phyloP scores from a whole-genome alignment of 2,888 invertebrate species.

The Teleogryllus oceanicus region DNA sequence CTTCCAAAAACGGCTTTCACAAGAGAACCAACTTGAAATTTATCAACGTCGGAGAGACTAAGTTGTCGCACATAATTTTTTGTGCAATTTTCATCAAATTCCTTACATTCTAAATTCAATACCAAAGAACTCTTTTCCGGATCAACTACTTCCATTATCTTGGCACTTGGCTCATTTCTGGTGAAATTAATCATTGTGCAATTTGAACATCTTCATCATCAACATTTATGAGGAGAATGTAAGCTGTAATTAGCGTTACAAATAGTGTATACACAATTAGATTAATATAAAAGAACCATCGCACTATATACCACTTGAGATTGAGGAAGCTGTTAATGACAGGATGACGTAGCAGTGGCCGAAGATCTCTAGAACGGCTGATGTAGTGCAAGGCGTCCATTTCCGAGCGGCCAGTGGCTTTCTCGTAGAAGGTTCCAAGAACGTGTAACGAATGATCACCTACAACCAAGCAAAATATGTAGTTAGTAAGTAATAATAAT shows the following conservation, averaged over 20 bases:
- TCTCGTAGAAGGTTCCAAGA: neutral
- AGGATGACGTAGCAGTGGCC: constrained; percentile 71
- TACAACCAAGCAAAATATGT: neutral
- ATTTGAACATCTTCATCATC: neutral
- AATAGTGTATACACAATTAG: constrained; percentile 67
- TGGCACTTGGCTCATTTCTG: neutral
- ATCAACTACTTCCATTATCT: neutral
- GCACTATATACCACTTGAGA: constrained; percentile 74
- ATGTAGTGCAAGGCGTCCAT: constrained; percentile 71
- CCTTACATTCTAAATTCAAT: neutral
- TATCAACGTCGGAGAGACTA: neutral
- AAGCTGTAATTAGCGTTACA: constrained; percentile 63
- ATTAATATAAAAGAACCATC: constrained; percentile 47
- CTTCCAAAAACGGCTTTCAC: neutral
- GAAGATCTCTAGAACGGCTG: constrained; percentile 63
- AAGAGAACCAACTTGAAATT: neutral
- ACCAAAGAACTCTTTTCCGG: neutral
- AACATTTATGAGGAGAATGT: constrained; percentile 50
- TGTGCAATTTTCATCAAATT: neutral
- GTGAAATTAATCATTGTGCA: neutral
- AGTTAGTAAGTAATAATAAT: neutral
- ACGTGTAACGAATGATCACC: neutral
- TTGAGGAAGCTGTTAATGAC: constrained; percentile 74
- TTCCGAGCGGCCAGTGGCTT: constrained; percentile 49
- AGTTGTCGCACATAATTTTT: neutral